Percentiles rank a stretch among this genome's conserved stretches.
phyloP scores from a whole-genome alignment of 2,113 vertebrate species.

The Laticauda laticaudata region DNA sequence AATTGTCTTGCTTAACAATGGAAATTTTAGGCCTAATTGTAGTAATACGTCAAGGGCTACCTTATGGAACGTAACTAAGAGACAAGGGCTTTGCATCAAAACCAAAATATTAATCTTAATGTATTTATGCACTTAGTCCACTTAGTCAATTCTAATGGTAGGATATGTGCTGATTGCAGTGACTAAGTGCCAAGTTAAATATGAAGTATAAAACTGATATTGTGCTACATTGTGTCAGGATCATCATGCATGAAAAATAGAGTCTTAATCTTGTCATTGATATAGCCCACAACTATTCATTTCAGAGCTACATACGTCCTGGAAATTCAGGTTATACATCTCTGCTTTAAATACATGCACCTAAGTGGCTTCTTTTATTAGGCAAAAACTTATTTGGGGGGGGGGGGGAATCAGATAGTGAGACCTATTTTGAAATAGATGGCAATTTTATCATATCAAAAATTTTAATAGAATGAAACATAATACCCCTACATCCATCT shows the following conservation, averaged over 20 bases:
- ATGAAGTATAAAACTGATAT: neutral
- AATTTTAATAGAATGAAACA: conserved; percentile 10
- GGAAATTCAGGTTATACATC: neutral
- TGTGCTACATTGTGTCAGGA: neutral
- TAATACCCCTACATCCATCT: neutral
- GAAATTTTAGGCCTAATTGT: neutral
- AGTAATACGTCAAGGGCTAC: neutral
- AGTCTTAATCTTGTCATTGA: neutral
- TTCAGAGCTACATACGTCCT: neutral
- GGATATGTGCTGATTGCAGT: neutral
- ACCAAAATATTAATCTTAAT: neutral
- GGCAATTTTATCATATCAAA: neutral
- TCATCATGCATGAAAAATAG: neutral
- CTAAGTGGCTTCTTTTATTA: neutral
- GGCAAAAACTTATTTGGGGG: neutral
- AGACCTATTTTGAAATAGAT: neutral
- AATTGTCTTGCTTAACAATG: neutral
- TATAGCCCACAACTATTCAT: neutral
- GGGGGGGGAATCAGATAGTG: neutral
- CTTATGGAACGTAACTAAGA: neutral
- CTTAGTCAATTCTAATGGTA: neutral
- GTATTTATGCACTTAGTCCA: neutral
- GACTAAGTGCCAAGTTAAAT: neutral
- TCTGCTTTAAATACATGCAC: neutral
- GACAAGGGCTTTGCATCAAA: neutral